Conservation (phyloP, 2,113 vertebrate genomes). For the Oriolus oriolus region DNA sequence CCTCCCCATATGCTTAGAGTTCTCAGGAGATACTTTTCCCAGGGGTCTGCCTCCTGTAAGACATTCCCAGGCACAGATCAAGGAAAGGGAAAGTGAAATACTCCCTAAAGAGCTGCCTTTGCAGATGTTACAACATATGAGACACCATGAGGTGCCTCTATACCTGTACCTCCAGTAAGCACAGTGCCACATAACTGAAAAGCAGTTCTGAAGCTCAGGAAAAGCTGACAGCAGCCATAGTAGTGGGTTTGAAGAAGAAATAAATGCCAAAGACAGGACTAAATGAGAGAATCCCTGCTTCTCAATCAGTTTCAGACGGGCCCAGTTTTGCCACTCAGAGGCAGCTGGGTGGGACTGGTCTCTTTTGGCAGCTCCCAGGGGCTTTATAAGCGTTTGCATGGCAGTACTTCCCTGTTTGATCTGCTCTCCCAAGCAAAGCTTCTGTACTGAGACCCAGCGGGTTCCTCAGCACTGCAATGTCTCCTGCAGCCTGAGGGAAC, state of each 20-base stretch:
- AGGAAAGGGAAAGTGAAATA: not conserved
- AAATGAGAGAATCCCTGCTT: not conserved
- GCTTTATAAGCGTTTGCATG: not conserved
- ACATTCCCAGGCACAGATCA: not conserved
- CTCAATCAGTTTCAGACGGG: not conserved
- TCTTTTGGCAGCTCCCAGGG: not conserved
- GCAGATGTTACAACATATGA: not conserved
- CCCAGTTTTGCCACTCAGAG: not conserved
- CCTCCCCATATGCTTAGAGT: not conserved
- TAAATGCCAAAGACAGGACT: not conserved
- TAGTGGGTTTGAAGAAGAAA: not conserved
- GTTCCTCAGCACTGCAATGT: not conserved
- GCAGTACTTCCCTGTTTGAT: not conserved
- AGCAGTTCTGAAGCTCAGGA: not conserved
- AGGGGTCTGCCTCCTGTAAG: not conserved
- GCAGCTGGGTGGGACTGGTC: not conserved
- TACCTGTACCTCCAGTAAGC: not conserved
- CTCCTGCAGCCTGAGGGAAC: not conserved
- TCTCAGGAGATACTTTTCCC: not conserved
- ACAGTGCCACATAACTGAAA: not conserved
- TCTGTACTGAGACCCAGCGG: not conserved
- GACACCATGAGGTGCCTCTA: not conserved
- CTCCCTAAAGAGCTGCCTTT: not conserved
- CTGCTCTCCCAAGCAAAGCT: fast-evolving
- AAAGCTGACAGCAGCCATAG: not conserved